Base-by-base conservation (phyloP, 1,140 invertebrate species). In the Rhyzopertha dominica region DNA sequence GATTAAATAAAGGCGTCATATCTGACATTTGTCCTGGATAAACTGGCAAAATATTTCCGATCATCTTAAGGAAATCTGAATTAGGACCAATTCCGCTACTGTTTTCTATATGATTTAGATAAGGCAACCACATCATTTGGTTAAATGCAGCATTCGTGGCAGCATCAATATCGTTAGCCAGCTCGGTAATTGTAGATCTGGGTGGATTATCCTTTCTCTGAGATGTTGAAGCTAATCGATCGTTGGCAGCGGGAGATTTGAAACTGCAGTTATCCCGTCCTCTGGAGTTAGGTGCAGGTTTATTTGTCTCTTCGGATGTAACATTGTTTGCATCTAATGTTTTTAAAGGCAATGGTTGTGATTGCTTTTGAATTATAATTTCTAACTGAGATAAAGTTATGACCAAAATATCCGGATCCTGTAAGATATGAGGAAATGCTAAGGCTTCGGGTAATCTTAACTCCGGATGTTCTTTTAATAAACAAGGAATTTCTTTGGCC, bases 391-490 rank as follows among this genome's bases (percentile, higher is more conserved):
- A 73, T 54, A 88, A 68, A 17, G 83, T 85, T 50, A 90, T 81
- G 1, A 87, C 84, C 4, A 88, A 62, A 40, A 89, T 78, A 61
- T 89, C 84, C 4, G 84, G 84, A 67, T 88, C 85, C 56, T 80
- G 76, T 16, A 86, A 63, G 1, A 87, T 67, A 50, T 82, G 77
- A 0, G 84, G 82, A 53, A 76, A 84, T 12, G 79, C 77, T 28
- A 85, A 74, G 0, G 80, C 80, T 60, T 86, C 79, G 0, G 84
- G 82, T 39, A 86, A 58, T 43, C 81, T 69, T 14, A 86, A 62
- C 66, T 86, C 83, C 0, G 83, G 84, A 31, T 82, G 68, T 23
- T 77, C 74, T 30, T 79, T 72, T 4, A 89, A 58, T 23, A 90
- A 67, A 40, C 80, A 73, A 0, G 85, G 84, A 40, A 90, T 88